These are phyloP conservation scores for Pseudomyrmex sp. DNA, from an alignment of 1,140 invertebrate species.

Conservation along the genomic window DNA sequence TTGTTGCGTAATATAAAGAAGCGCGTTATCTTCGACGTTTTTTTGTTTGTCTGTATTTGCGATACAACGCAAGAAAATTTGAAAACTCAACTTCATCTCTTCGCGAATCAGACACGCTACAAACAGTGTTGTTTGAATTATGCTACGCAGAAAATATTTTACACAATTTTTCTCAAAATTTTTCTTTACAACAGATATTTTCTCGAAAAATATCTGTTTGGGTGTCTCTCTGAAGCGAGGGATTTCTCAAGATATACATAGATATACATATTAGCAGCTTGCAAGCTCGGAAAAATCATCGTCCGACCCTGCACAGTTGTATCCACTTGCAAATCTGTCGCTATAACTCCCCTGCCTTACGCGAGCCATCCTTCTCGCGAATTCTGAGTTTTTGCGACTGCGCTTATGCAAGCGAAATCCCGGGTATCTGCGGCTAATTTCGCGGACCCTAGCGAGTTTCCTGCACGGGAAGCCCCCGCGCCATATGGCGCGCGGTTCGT, in stretches of 20 bases:
- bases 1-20: neutral
- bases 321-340: conserved; percentile 65
- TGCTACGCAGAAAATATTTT: neutral
- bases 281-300: conserved; percentile 5
- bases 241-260: too few relatives aligned
- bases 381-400: conserved; percentile 61
- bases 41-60: too few relatives aligned
- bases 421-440: conserved; percentile 69
- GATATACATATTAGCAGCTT: neutral
- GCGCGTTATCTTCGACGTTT: neutral
- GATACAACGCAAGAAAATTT: too few relatives aligned
- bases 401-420: conserved; percentile 65
- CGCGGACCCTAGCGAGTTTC: conserved; percentile 42
- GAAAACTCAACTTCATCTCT: neutral
- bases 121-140: conserved; percentile 14
- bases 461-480: conserved; percentile 19
- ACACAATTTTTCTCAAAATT: neutral
- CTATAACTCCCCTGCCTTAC: conserved; percentile 43
- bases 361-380: conserved; percentile 6
- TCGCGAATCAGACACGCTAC: neutral
- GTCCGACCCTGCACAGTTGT: conserved; percentile 44
- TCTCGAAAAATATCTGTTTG: neutral
- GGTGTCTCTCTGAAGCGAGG: neutral
- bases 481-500: conserved; percentile 42
- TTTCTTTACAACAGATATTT: too few relatives aligned